Evolutionary conservation across 2,113 vertebrate species (phyloP), one percentile per base, ranked within the genome.

Genomic region (Phrynosoma platyrhinos): DNA sequence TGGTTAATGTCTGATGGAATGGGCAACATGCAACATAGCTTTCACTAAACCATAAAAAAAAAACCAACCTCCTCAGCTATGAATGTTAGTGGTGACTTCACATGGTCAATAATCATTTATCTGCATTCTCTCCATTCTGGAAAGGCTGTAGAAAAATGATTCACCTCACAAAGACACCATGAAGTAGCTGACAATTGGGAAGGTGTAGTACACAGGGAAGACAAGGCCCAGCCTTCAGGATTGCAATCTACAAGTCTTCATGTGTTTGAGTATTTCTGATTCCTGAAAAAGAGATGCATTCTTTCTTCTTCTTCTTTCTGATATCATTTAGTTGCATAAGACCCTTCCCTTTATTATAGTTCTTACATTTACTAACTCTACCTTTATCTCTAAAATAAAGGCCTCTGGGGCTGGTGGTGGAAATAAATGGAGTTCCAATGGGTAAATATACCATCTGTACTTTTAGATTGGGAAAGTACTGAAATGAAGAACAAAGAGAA

Each of bases 381-480:
- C 20, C 25, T 5, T 88, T 83, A 77, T 1, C 32, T 82, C 77
- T 87, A 10, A 90, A 12, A 66, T 30, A 82, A 91, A 1, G n/a
- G n/a, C n/a, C n/a, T n/a, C n/a, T n/a, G n/a, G n/a, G 7, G 58
- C n/a, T n/a, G n/a, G n/a, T n/a, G 40, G 47, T 30, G 47, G 53
- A 91, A 87, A 71, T 32, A 64, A 0, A 1, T 10, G 14, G 36
- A 32, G 7, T 32, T 71, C 21, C 27, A 18, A 42, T 4, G 53
- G 25, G 30, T 76, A 83, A 71, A 66, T 79, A 74, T 3, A 77
- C 16, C 71, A 0, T 40, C 75, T 83, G 23, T 23, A 85, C 20
- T 66, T 83, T 68, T 32, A 81, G 69, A 20, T 40, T 25, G 86
- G 32, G n/a, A 82, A 66, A 32, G 7, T 14, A n/a, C 4, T 4